Evolutionary conservation across 2,888 invertebrate species (phyloP).

Genomic region (Spisula solida): DNA sequence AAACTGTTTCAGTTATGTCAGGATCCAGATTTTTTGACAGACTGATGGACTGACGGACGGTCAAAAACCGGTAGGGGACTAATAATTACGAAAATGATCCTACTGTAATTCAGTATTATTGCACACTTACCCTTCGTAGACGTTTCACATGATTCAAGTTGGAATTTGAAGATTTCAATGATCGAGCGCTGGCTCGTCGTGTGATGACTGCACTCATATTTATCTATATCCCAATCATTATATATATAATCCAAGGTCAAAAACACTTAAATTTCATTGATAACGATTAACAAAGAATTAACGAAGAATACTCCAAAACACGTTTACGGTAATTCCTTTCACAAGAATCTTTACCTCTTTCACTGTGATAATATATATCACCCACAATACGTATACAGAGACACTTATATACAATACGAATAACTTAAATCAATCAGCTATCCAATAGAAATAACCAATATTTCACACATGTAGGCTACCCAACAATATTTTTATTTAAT

Average conservation of each 20-base stretch:
- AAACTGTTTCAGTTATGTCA: too few relatives aligned
- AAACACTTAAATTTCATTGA: slow-evolving; percentile 3
- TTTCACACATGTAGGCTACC: slow-evolving; percentile 4
- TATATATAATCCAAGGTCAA: slow-evolving; percentile 4
- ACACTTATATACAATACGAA: not conserved
- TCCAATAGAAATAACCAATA: slow-evolving; percentile 6
- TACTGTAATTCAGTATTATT: not conserved
- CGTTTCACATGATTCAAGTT: slow-evolving; percentile 74
- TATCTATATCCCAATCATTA: not conserved
- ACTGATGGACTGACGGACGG: too few relatives aligned
- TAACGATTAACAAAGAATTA: not conserved
- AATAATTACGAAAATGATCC: too few relatives aligned
- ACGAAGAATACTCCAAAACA: not conserved
- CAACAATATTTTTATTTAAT: slow-evolving; percentile 16
- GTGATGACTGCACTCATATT: slow-evolving; percentile 67
- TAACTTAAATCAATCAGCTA: not conserved
- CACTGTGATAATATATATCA: not conserved
- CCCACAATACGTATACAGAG: not conserved
- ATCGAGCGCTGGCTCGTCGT: slow-evolving; percentile 67
- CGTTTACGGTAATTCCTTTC: not conserved
- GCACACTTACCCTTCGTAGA: slow-evolving; percentile 72
- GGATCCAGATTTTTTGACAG: too few relatives aligned
- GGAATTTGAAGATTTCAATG: slow-evolving; percentile 66
- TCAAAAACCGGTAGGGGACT: too few relatives aligned
- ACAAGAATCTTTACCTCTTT: not conserved